Conservation (phyloP, 1,140 invertebrate species). For the Drosophila elegans region DNA sequence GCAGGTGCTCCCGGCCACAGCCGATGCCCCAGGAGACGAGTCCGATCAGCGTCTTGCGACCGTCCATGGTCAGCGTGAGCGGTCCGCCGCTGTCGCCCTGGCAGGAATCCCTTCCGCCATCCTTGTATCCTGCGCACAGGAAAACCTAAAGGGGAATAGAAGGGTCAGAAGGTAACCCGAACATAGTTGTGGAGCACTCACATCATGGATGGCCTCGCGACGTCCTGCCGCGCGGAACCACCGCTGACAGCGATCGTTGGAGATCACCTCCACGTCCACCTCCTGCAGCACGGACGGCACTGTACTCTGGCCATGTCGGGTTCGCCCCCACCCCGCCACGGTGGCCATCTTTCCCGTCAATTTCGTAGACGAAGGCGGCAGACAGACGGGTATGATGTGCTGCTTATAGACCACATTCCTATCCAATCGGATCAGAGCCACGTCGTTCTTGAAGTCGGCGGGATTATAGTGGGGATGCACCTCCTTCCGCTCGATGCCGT, state of each 20-base stretch:
- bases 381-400: slow-evolving; percentile 94
- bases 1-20: slow-evolving; percentile 94
- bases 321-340: slow-evolving; percentile 95
- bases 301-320: slow-evolving; percentile 92
- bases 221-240: slow-evolving; percentile 96
- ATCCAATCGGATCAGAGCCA: slow-evolving; percentile 93
- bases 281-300: slow-evolving; percentile 91
- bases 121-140: slow-evolving; percentile 95
- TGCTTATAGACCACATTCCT: slow-evolving; percentile 93
- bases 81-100: slow-evolving; percentile 92
- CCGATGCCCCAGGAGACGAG: slow-evolving; percentile 96
- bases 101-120: slow-evolving; percentile 86
- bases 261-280: slow-evolving; percentile 95
- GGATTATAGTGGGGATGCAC: slow-evolving; percentile 95
- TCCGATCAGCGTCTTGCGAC: slow-evolving; percentile 93
- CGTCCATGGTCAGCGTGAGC: slow-evolving; percentile 92
- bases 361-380: slow-evolving; percentile 91
- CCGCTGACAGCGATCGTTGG: slow-evolving; percentile 94
- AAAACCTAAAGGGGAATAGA: slow-evolving; percentile 85
- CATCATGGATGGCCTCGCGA: slow-evolving; percentile 95
- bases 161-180: too few relatives aligned
- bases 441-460: slow-evolving; percentile 94
- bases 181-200: slow-evolving; percentile 73
- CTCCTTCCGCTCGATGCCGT: slow-evolving; percentile 93
- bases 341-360: slow-evolving; percentile 93